Percentiles rank a stretch among this genome's conserved stretches.
phyloP scores from a whole-genome alignment of 2,797 vertebrate species.

The Crax fasciolata region DNA sequence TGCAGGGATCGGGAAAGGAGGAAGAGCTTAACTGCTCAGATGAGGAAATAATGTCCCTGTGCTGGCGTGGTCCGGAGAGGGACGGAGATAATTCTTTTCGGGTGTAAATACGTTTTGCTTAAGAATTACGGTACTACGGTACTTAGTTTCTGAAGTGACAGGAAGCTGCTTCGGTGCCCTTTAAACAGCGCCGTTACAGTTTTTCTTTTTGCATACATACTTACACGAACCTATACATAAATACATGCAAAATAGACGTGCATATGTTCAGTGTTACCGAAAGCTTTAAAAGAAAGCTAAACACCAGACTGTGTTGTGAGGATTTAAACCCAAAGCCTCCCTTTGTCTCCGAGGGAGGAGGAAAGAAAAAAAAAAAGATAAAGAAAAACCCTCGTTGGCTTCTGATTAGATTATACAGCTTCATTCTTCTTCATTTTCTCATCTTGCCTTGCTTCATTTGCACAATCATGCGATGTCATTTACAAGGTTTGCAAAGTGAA shows the following conservation, averaged over 20 bases:
- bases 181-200: background rate
- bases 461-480: conserved; percentile 81
- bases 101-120: background rate
- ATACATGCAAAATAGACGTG: background rate
- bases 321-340: conserved; percentile 9
- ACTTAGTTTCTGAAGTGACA: conserved; percentile 64
- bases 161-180: conserved; percentile 10
- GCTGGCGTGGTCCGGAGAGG: background rate
- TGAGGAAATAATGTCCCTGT: background rate
- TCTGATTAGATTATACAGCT: conserved; percentile 75
- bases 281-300: conserved; percentile 7
- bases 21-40: background rate
- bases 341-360: conserved; percentile 36
- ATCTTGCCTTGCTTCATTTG: conserved; percentile 82
- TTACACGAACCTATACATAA: background rate
- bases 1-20: background rate
- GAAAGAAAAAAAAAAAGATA: background rate
- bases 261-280: background rate
- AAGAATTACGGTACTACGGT: background rate
- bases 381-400: conserved; percentile 40
- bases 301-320: background rate
- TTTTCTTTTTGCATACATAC: background rate
- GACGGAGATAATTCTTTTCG: background rate
- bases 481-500: conserved; percentile 78
- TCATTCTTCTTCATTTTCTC: conserved; percentile 85